Evolutionary conservation across 2,113 vertebrate species (phyloP).

Genomic region (Felis catus): F.catus_Fca126_mat1.0 CM031424.1:21194001-21194500

Average conservation of each 20-base stretch:
- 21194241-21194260: not conserved
- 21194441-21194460: not conserved
- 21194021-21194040: not conserved
- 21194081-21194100: not conserved
- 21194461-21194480: not conserved
- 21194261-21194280: not conserved
- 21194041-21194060: not conserved
- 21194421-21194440: not conserved
- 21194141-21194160: not conserved
- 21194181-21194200: not conserved
- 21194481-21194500: not conserved
- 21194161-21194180: not conserved
- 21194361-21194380: not conserved
- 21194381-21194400: not conserved
- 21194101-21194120: not conserved
- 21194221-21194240: constrained; percentile 31
- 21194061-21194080: not conserved
- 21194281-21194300: not conserved
- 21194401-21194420: not conserved
- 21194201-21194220: not conserved
- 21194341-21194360: not conserved
- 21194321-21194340: not conserved
- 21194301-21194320: not conserved
- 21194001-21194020: not conserved
- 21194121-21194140: not conserved